These are phyloP conservation scores for Drosophila testacea DNA, from an alignment of 2,888 invertebrate species.

Conservation along the genomic window DNA sequence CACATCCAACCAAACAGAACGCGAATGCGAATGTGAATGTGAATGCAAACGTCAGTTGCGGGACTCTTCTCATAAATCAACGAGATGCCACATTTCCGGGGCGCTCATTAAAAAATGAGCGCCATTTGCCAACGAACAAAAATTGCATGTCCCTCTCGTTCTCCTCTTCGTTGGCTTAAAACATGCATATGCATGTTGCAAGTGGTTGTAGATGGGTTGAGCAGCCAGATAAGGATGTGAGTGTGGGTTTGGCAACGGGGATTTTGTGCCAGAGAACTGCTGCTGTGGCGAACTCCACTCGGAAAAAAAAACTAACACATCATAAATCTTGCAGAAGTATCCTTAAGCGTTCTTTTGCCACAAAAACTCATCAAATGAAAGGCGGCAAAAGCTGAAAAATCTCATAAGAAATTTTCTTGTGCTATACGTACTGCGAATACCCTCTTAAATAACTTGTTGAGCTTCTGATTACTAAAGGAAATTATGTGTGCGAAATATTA, in stretches of 20 bases:
- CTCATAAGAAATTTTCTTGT: not conserved
- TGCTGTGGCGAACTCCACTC: conserved; percentile 52
- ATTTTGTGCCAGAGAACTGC: conserved; percentile 13
- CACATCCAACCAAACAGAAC: not conserved
- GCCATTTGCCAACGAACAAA: conserved; percentile 71
- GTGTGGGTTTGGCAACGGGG: conserved; percentile 12
- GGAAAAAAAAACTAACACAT: conserved; percentile 68
- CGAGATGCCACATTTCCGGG: conserved; percentile 67
- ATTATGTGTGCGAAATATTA: not conserved
- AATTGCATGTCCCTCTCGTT: conserved; percentile 60
- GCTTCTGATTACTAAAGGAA: not conserved
- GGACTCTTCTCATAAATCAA: conserved; percentile 70
- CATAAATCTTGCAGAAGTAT: conserved; percentile 77
- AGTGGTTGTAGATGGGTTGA: conserved; percentile 23
- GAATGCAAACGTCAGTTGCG: conserved; percentile 60
- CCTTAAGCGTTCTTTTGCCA: conserved; percentile 68
- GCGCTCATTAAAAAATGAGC: conserved; percentile 78
- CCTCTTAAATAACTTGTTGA: conserved; percentile 11
- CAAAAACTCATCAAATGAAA: conserved; percentile 51
- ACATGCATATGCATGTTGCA: conserved; percentile 66
- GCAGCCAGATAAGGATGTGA: conserved; percentile 15
- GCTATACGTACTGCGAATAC: conserved; percentile 18
- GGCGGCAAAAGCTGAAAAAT: conserved; percentile 25
- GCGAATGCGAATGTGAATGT: not conserved
- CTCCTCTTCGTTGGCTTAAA: conserved; percentile 39